phyloP scores from a whole-genome alignment of 2,888 invertebrate genomes.

The Cordylochernes scorpioides region DNA sequence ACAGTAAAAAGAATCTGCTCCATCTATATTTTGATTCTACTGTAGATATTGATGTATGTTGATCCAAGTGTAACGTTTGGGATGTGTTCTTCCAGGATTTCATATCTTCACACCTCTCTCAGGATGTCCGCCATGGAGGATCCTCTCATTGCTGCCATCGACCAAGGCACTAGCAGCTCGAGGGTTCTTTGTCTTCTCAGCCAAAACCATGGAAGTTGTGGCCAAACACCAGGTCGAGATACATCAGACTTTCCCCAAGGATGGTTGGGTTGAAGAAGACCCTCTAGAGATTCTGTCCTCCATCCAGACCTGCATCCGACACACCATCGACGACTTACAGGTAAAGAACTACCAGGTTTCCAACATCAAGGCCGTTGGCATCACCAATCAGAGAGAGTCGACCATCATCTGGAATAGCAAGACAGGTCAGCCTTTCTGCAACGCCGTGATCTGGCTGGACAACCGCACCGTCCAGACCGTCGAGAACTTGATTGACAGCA shows the following conservation, averaged over 20 bases:
- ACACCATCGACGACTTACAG: slow-evolving; percentile 32
- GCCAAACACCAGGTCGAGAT: slow-evolving; percentile 66
- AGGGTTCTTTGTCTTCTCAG: slow-evolving; percentile 49
- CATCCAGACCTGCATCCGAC: slow-evolving; percentile 50
- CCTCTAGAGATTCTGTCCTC: slow-evolving; percentile 51
- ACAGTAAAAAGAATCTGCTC: no score
- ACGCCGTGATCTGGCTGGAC: slow-evolving; percentile 96
- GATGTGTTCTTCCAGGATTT: no score
- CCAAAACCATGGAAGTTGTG: slow-evolving; percentile 53
- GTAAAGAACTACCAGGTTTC: slow-evolving; percentile 10
- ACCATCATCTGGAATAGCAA: slow-evolving; percentile 78
- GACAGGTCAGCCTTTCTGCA: slow-evolving; percentile 70
- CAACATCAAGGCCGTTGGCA: slow-evolving; percentile 39
- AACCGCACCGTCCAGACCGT: slow-evolving; percentile 65
- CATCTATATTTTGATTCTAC: no score
- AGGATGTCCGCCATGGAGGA: no score
- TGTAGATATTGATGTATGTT: no score
- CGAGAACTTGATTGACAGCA: slow-evolving; percentile 51
- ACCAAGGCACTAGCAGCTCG: slow-evolving; percentile 91
- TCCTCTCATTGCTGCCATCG: slow-evolving; percentile 71
- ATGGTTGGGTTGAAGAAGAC: slow-evolving; percentile 87
- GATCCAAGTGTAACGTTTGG: no score
- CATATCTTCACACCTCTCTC: no score
- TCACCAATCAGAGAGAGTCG: slow-evolving; percentile 92
- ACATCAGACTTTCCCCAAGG: slow-evolving; percentile 49